Evolutionary conservation across 1,140 invertebrate genomes (phyloP).

Genomic region (Leptoteleia sp.): DNA sequence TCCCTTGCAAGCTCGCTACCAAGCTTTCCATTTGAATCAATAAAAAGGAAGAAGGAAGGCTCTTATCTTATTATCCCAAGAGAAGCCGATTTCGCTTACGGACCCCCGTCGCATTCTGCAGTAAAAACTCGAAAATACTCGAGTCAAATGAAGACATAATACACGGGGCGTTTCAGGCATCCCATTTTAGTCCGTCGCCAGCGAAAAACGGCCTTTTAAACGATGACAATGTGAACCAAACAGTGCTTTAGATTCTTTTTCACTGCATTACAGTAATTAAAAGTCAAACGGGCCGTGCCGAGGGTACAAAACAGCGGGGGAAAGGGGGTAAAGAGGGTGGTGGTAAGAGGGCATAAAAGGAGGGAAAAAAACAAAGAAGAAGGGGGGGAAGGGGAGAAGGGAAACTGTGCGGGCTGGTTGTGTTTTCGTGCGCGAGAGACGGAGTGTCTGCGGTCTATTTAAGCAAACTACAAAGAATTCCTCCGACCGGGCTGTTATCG

Average conservation of each 20-base stretch:
- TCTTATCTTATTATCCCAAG: no score
- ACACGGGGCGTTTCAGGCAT: constrained; percentile 10
- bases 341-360: no score
- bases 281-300: neutral
- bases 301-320: no score
- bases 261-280: constrained; percentile 28
- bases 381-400: no score
- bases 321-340: no score
- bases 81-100: no score
- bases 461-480: constrained; percentile 67
- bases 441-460: constrained; percentile 56
- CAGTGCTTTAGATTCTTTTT: constrained; percentile 9
- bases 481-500: constrained; percentile 66
- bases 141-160: constrained; percentile 12
- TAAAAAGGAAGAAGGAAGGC: no score
- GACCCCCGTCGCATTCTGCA: no score
- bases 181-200: constrained; percentile 9
- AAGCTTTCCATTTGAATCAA: no score
- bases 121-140: constrained; percentile 7
- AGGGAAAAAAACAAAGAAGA: no score
- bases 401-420: no score
- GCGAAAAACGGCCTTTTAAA: constrained; percentile 12
- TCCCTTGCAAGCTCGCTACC: no score
- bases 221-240: constrained; percentile 20
- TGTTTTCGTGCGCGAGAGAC: constrained; percentile 30